A percentile compares a stretch with the other conserved stretches of the same genome.
Evolutionary conservation across 2,113 vertebrate genomes (phyloP).

Genomic region (Caretta caretta): DNA sequence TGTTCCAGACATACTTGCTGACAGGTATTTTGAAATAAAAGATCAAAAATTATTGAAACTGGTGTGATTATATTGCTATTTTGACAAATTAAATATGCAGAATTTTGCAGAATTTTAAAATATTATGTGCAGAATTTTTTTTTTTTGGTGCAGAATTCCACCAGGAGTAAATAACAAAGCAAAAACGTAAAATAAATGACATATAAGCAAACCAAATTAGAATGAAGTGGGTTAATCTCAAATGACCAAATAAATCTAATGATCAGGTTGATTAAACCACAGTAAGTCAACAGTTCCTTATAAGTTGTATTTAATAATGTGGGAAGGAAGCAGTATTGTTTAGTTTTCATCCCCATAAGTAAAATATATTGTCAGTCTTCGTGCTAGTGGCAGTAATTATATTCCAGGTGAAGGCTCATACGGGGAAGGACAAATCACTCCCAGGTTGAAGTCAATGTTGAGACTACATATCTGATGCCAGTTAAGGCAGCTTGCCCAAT

Average conservation of each 20-base stretch:
- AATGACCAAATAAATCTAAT: not conserved
- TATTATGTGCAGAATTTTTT: too few species aligned
- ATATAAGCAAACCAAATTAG: not conserved
- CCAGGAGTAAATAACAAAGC: not conserved
- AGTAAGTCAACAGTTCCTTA: not conserved
- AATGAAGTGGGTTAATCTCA: not conserved
- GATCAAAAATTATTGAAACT: too few species aligned
- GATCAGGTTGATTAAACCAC: not conserved
- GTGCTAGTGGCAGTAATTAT: not conserved
- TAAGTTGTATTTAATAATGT: not conserved
- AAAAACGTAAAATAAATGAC: not conserved
- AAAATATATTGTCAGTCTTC: not conserved
- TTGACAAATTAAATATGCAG: too few species aligned
- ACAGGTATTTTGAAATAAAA: too few species aligned
- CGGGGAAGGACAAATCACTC: not conserved
- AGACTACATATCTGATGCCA: not conserved
- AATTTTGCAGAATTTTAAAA: too few species aligned
- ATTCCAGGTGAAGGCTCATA: not conserved
- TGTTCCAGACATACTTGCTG: too few species aligned
- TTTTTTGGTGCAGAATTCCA: too few species aligned
- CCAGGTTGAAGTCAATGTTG: not conserved
- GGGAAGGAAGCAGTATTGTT: not conserved
- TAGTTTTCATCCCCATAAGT: not conserved
- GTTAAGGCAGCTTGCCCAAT: not conserved
- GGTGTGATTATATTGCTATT: too few species aligned